Evolutionary conservation across 2,888 invertebrate species (phyloP).

Genomic region (Plemyria rubiginata): DNA sequence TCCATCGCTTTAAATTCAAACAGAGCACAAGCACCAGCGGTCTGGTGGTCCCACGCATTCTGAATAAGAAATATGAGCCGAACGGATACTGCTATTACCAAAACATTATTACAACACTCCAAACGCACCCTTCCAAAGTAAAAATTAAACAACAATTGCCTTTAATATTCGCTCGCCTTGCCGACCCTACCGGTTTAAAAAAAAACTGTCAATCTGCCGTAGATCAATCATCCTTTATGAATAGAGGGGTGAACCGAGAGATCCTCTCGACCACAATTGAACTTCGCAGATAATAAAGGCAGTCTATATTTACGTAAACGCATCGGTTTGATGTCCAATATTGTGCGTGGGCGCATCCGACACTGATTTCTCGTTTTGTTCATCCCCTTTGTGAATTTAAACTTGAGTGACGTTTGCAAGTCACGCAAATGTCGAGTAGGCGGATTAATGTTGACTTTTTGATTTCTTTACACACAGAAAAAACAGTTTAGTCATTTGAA

Average conservation of each 20-base stretch:
- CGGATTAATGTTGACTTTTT: constrained; percentile 49
- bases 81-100: constrained; percentile 84
- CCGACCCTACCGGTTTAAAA: constrained; percentile 75
- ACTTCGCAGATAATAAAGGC: constrained; percentile 79
- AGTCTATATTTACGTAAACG: constrained; percentile 82
- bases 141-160: constrained; percentile 86
- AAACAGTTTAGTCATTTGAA: neutral
- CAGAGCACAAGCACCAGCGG: constrained; percentile 51
- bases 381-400: constrained; percentile 48
- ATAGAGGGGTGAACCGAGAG: constrained; percentile 74
- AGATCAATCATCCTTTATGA: constrained; percentile 83
- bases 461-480: neutral
- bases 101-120: constrained; percentile 85
- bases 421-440: constrained; percentile 64
- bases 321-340: constrained; percentile 79
- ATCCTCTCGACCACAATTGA: constrained; percentile 70
- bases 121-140: constrained; percentile 79
- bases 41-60: constrained; percentile 74
- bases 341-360: constrained; percentile 71
- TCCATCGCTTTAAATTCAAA: constrained; percentile 67
- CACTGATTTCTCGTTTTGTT: constrained; percentile 63
- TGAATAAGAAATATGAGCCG: constrained; percentile 84
- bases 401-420: constrained; percentile 69
- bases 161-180: constrained; percentile 81
- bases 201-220: constrained; percentile 83